Base-by-base conservation (phyloP, 2,797 vertebrate genomes). In the Sternotherus odoratus region DNA sequence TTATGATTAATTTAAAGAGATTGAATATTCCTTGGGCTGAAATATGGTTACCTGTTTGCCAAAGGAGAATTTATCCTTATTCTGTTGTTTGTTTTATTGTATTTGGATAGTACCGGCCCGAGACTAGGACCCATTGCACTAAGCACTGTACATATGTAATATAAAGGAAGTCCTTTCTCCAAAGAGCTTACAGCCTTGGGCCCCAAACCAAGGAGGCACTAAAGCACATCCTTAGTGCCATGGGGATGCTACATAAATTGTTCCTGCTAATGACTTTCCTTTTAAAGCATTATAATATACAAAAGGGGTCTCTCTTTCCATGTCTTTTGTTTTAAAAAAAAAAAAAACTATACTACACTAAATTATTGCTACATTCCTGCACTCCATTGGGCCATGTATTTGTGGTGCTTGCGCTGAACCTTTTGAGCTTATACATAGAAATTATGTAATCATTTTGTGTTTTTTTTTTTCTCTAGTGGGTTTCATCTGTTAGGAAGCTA, bases 1-100 rank as follows among this genome's bases (percentile, higher is more conserved):
- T 87, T 87, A 39, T 53, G 12, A 63, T 51, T 82, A 36, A 79
- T 82, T 92, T 78, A 78, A 85, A 74, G 12, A 87, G 86, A 77
- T n/a, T 54, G 46, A 63, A n/a, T 1, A 17, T 33, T 81, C 51
- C 51, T 86, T 50, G 51, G 66, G 66, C 50, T 80, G 79, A 77
- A 79, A 86, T 89, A n/a, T 86, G 19, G 43, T 80, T 83, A 83
- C 43, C 10, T 83, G n/a, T 13, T 69, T 39, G 46, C 78, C 60
- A 26, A 82, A 90, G 33, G 74, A 78, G 78, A 82, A 74, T 43
- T 48, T 84, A 53, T 77, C 77, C 48, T 72, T 48, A 48, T 10
- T 24, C 39, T 36, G 11, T 39, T 8, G 72, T 12, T 21, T 28
- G 17, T 7, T 63, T 63, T 53, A 2, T 6, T 12, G 6, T 4